Conservation (phyloP, 1,140 invertebrate species). For the Sinonovacula constricta region DNA sequence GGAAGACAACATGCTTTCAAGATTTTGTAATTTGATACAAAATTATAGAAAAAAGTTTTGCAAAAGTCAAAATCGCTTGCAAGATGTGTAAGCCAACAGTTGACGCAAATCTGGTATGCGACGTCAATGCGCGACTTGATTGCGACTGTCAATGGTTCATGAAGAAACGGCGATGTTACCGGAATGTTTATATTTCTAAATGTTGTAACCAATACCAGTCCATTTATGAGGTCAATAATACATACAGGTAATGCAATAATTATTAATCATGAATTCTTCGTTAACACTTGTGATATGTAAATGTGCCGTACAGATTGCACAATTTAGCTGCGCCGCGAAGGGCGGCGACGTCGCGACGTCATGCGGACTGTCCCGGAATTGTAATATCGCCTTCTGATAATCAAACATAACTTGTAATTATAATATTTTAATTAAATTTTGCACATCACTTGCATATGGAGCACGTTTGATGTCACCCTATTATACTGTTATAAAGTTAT, state of each 20-base stretch:
- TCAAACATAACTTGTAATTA: slow-evolving; percentile 12
- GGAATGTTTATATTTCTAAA: slow-evolving; percentile 17
- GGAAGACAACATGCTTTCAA: too few relatives aligned
- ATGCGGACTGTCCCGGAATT: slow-evolving; percentile 10
- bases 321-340: slow-evolving; percentile 17
- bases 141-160: slow-evolving; percentile 15
- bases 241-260: slow-evolving; percentile 13
- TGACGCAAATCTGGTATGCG: not conserved
- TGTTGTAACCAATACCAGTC: slow-evolving; percentile 11
- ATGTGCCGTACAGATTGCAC: slow-evolving; percentile 14
- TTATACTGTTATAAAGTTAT: slow-evolving; percentile 20
- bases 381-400: slow-evolving; percentile 18
- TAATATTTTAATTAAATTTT: slow-evolving; percentile 15
- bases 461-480: slow-evolving; percentile 13
- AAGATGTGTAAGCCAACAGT: too few relatives aligned
- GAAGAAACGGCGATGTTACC: slow-evolving; percentile 13
- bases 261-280: slow-evolving; percentile 16
- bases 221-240: slow-evolving; percentile 12
- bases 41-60: too few relatives aligned
- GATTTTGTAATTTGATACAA: too few relatives aligned
- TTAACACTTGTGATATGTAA: slow-evolving; percentile 20
- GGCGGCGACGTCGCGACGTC: slow-evolving; percentile 10
- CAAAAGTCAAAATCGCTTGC: too few relatives aligned
- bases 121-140: slow-evolving; percentile 11
- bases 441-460: slow-evolving; percentile 12